These are phyloP conservation scores for Gobionotothen gibberifrons DNA, from an alignment of 2,797 vertebrate genomes.

Conservation along the genomic window DNA sequence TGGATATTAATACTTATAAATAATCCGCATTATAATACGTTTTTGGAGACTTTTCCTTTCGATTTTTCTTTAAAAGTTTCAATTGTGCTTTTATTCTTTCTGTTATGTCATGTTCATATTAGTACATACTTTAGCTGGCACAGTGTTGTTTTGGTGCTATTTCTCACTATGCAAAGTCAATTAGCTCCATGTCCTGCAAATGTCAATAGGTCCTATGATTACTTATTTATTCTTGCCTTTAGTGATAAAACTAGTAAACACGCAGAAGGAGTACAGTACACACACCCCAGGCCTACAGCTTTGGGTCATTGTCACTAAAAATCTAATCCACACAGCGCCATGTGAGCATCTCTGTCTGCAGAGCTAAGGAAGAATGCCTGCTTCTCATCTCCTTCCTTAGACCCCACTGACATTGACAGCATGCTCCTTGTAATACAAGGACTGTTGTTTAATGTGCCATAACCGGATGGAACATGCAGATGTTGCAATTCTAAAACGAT, in stretches of 20 bases:
- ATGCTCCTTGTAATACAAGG: conserved; percentile 69
- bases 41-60: background rate
- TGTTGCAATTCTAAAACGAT: conserved; percentile 77
- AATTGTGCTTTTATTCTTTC: background rate
- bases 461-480: conserved; percentile 73
- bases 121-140: conserved; percentile 11
- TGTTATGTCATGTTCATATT: background rate
- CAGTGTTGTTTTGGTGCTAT: conserved; percentile 21
- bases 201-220: conserved; percentile 66
- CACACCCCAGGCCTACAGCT: conserved; percentile 60
- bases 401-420: conserved; percentile 75
- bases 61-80: background rate
- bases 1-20: background rate
- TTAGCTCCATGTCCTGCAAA: conserved; percentile 66
- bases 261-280: conserved; percentile 57
- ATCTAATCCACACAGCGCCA: conserved; percentile 67
- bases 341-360: conserved; percentile 61
- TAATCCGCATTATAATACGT: background rate
- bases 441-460: conserved; percentile 71
- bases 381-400: conserved; percentile 63
- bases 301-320: conserved; percentile 77
- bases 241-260: conserved; percentile 48
- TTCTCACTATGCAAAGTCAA: conserved; percentile 47
- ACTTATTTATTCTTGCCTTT: conserved; percentile 47
- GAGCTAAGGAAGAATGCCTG: conserved; percentile 62